Conservation (phyloP, 1,140 invertebrate species). For the Leptestheria dahalacensis region DNA sequence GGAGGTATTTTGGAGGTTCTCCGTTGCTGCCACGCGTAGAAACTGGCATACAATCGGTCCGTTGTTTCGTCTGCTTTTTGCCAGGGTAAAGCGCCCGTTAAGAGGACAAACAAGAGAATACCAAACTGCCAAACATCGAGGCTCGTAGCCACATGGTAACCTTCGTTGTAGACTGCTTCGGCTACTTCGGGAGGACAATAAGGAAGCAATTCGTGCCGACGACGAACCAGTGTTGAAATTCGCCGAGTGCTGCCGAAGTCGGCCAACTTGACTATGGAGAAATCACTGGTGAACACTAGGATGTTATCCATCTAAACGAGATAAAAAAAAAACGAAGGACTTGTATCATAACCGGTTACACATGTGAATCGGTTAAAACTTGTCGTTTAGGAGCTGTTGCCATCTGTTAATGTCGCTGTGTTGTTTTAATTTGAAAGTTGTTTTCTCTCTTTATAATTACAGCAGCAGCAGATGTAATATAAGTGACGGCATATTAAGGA, state of each 20-base stretch:
- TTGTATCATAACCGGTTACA: too few relatives aligned
- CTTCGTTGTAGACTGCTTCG: constrained; percentile 19
- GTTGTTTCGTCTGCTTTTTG: constrained; percentile 67
- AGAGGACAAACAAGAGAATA: constrained; percentile 82
- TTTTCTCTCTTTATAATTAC: too few relatives aligned
- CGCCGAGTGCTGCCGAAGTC: constrained; percentile 63
- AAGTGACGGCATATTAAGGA: too few relatives aligned
- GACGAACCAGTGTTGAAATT: constrained; percentile 36
- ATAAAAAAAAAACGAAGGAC: too few relatives aligned
- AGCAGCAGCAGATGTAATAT: too few relatives aligned
- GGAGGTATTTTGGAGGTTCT: constrained; percentile 41
- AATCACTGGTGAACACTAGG: constrained; percentile 60
- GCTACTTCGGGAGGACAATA: constrained; percentile 82
- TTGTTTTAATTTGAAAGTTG: too few relatives aligned
- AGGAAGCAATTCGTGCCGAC: constrained; percentile 66
- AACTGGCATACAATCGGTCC: constrained; percentile 45
- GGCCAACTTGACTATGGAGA: constrained; percentile 81
- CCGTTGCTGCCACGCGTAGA: constrained; percentile 13
- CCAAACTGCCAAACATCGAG: constrained; percentile 93
- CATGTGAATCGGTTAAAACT: too few relatives aligned
- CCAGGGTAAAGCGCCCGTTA: constrained; percentile 89
- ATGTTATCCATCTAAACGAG: constrained; percentile 34
- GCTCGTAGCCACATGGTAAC: constrained; percentile 49
- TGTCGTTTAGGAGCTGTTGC: too few relatives aligned
- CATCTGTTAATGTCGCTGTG: too few relatives aligned